Evolutionary conservation across 2,888 invertebrate species (phyloP), one percentile per base, ranked within the genome.

Genomic region (Synergus laeviventris): DNA sequence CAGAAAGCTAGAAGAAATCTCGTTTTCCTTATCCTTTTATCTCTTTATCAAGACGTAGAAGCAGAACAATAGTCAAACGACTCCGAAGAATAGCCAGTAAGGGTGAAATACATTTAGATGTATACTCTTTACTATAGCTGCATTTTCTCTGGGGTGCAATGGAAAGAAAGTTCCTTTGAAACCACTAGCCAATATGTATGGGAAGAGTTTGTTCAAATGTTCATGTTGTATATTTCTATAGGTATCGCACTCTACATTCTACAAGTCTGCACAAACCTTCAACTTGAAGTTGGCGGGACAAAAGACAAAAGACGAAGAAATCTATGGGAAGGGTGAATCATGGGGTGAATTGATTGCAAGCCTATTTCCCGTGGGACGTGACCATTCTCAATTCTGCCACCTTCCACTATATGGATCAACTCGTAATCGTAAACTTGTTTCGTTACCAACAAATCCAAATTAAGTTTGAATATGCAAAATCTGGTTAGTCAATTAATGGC

Each of bases 111-210:
- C 62, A 11, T 31, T 62, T 31, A 14, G 38, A 38, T 38, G 62
- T 62, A 45, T 49, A 49, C 49, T n/a, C 4, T 49, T 14, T n/a
- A n/a, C 49, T 49, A n/a, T n/a, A n/a, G 49, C 16, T 24, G 31
- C 24, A 66, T 66, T 66, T 66, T 66, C 66, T 66, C 66, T 14
- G 1, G 66, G 42, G 66, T 16, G 42, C 66, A 66, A 66, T 66
- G 66, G 42, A 45, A 39, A 21, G 66, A 24, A 39, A 66, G 66
- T 66, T 66, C 42, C 66, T 42, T 66, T 24, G 45, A 66, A 66
- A 66, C 66, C 66, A 66, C 42, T 42, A 62, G 38, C 18, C 62
- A 38, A 62, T 62, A 62, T 62, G 61, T 61, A 60, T n/a, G 31
- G 24, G 16, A 7, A 60, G 66, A 66, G 42, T 66, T 66, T 66